Percentiles rank a stretch among this genome's conserved stretches.
phyloP scores from a whole-genome alignment of 2,113 vertebrate genomes.

The Varanus salvator region DNA sequence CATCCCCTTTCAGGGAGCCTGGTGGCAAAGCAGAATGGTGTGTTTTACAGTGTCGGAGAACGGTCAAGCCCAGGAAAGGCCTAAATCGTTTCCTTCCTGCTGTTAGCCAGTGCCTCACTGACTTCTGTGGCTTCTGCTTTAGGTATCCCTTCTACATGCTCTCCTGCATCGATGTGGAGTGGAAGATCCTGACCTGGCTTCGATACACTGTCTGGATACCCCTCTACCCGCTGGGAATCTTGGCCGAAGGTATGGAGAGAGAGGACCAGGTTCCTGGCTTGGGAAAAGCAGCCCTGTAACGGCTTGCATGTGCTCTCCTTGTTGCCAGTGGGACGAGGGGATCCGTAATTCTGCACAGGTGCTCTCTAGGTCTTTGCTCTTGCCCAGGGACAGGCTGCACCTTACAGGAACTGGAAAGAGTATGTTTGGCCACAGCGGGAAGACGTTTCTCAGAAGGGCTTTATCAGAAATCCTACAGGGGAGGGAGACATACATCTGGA shows the following conservation, averaged over 20 bases:
- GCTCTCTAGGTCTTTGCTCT: background rate
- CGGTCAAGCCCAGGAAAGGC: too few species aligned
- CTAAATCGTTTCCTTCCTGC: background rate
- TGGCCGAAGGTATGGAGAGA: conserved; percentile 88
- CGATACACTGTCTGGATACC: conserved; percentile 95
- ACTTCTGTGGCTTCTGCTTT: conserved; percentile 24
- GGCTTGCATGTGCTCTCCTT: background rate
- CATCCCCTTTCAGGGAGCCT: background rate
- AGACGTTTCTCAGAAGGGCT: too few species aligned
- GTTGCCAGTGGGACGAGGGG: background rate
- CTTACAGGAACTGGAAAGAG: too few species aligned
- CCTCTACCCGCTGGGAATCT: conserved; percentile 88
- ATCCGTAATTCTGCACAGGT: too few species aligned
- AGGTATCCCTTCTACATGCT: conserved; percentile 99
- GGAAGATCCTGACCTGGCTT: conserved; percentile 94
- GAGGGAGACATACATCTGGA: too few species aligned
- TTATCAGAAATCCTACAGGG: too few species aligned
- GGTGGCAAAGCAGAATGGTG: background rate
- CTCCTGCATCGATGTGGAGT: conserved; percentile 89
- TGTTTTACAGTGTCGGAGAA: background rate
- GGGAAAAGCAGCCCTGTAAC: background rate
- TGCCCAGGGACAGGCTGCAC: background rate
- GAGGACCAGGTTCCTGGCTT: too few species aligned
- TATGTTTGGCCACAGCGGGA: too few species aligned
- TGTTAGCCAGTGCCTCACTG: background rate